Conservation (phyloP, 2,888 invertebrate genomes). For the Embidobia sp. region DNA sequence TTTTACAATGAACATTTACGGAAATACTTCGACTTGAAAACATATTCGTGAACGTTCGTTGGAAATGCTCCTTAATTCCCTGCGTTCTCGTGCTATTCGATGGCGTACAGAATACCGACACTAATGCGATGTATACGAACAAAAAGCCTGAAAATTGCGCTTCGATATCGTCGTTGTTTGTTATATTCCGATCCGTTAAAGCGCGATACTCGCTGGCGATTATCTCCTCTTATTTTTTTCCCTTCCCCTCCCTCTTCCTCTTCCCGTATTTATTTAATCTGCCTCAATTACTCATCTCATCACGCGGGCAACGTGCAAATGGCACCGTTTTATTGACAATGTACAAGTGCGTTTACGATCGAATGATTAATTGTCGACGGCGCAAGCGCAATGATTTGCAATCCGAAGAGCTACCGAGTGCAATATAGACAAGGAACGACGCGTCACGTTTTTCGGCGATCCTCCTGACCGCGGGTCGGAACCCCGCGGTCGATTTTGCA, state of each 20-base stretch:
- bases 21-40: too few species aligned
- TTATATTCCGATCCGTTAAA: constrained; percentile 42
- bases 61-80: too few species aligned
- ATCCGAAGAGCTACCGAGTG: constrained; percentile 19
- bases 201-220: not conserved
- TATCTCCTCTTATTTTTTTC: too few species aligned
- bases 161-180: constrained; percentile 30
- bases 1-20: too few species aligned
- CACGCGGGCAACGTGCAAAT: constrained; percentile 77
- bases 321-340: constrained; percentile 61
- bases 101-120: not conserved
- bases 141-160: constrained; percentile 2
- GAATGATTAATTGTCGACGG: constrained; percentile 3
- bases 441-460: too few species aligned
- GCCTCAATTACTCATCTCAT: constrained; percentile 17
- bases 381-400: not conserved
- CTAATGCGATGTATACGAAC: not conserved
- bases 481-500: constrained; percentile 28
- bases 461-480: not conserved
- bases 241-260: too few species aligned
- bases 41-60: too few species aligned
- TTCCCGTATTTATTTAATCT: constrained; percentile 16
- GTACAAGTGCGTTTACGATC: constrained; percentile 19
- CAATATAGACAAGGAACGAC: too few species aligned
- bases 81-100: too few species aligned